Conservation (phyloP, 2,888 invertebrate genomes). For the Nomada lathburiana region DNA sequence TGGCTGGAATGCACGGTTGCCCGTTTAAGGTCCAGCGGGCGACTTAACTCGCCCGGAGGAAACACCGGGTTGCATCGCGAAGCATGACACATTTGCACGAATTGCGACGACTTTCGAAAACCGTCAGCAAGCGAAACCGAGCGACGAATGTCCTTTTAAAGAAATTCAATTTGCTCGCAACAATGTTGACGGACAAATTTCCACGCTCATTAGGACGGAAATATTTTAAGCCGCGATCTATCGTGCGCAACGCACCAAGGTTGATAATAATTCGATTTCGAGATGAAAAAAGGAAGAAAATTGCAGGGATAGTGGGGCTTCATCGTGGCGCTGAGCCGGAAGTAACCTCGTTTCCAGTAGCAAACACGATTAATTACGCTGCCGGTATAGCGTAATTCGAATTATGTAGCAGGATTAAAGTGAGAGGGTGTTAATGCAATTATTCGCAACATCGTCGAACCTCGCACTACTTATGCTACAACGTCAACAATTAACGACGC, state of each 20-base stretch:
- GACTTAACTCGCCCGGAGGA: conserved; percentile 36
- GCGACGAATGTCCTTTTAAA: background rate
- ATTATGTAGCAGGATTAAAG: conserved; percentile 13
- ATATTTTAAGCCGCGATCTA: background rate
- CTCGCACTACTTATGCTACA: background rate
- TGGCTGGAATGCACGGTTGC: conserved; percentile 53
- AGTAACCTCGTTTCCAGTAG: conserved; percentile 28
- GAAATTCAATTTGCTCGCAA: conserved; percentile 1
- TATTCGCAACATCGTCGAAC: background rate
- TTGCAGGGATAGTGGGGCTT: conserved; percentile 5
- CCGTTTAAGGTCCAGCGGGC: conserved; percentile 47
- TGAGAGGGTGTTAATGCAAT: background rate
- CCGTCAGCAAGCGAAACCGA: conserved; percentile 25
- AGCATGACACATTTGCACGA: conserved; percentile 26
- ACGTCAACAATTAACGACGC: background rate
- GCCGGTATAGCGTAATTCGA: background rate
- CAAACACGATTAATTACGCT: conserved; percentile 42
- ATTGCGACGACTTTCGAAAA: conserved; percentile 18
- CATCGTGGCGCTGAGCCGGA: conserved; percentile 35
- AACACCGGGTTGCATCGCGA: conserved; percentile 15
- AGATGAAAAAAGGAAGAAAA: background rate
- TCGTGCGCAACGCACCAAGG: background rate
- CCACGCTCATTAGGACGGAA: too few species aligned
- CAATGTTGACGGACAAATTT: background rate
- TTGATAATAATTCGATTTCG: background rate